A percentile compares a stretch with the other conserved stretches of the same genome.
Conservation (phyloP, 2,797 vertebrate species). For the Moxostoma hubbsi region DNA sequence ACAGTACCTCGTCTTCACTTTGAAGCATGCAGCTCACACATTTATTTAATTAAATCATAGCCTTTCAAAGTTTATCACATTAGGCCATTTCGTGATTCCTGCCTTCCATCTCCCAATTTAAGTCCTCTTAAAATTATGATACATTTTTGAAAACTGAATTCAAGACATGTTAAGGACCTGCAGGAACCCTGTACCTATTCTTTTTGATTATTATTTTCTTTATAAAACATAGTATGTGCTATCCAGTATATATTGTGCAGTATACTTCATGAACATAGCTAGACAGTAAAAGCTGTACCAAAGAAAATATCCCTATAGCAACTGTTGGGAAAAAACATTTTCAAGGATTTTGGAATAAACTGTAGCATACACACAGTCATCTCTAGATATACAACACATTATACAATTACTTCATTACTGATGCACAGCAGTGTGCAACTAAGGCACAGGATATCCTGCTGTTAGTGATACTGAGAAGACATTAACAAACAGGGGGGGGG, state of each 20-base stretch:
- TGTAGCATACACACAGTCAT: neutral
- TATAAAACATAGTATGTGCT: too few species aligned
- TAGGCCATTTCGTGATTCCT: too few species aligned
- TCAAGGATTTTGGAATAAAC: neutral
- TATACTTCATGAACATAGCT: neutral
- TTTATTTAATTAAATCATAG: too few species aligned
- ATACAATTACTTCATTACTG: conserved; percentile 28
- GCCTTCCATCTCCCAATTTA: too few species aligned
- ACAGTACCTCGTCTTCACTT: too few species aligned
- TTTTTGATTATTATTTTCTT: too few species aligned
- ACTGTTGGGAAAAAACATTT: conserved; percentile 1
- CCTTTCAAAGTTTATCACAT: too few species aligned
- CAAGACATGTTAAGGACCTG: too few species aligned
- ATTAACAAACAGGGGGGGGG: conserved; percentile 10
- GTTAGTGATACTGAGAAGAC: conserved; percentile 52
- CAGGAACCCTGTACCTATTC: too few species aligned
- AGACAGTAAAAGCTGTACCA: neutral
- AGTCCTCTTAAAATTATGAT: too few species aligned
- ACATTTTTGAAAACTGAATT: too few species aligned
- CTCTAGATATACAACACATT: conserved; percentile 9
- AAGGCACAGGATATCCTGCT: conserved; percentile 69
- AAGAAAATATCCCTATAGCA: neutral
- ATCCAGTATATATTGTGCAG: neutral
- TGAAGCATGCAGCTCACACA: too few species aligned
- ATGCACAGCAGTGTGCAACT: conserved; percentile 32